Percentiles rank a stretch among this genome's conserved stretches.
Evolutionary conservation across 2,797 vertebrate genomes (phyloP).

Genomic region (Morelia viridis): DNA sequence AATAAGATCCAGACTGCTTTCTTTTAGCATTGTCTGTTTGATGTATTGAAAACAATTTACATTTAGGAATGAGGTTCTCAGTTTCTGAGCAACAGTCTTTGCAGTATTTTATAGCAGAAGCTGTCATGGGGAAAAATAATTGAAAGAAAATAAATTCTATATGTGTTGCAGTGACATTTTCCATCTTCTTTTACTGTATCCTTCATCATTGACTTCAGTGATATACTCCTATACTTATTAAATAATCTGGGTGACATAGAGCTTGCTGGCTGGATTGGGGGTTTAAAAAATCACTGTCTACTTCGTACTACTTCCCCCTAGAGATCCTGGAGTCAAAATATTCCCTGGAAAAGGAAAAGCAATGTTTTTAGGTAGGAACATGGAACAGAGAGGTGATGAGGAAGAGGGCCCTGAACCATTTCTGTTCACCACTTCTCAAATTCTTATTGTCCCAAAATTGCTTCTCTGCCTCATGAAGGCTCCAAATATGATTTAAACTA

Average conservation of each 20-base stretch:
- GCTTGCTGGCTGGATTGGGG: not conserved
- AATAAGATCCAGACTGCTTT: conserved; percentile 17
- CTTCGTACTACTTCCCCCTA: too few relatives aligned
- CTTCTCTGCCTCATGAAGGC: not conserved
- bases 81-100: not conserved
- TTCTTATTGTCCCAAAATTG: not conserved
- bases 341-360: not conserved
- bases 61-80: not conserved
- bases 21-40: not conserved
- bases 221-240: not conserved
- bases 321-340: not conserved
- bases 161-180: conserved; percentile 9
- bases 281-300: not conserved
- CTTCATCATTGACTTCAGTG: not conserved
- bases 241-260: not conserved
- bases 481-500: not conserved
- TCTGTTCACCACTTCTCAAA: not conserved
- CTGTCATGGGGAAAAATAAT: conserved; percentile 3
- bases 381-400: not conserved
- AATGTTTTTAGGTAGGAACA: not conserved
- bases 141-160: conserved; percentile 13
- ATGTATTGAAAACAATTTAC: conserved; percentile 18
- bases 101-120: not conserved
- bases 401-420: not conserved
- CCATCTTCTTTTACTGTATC: not conserved